phyloP scores from a whole-genome alignment of 2,888 invertebrate genomes.

The Synergus gifuensis region DNA sequence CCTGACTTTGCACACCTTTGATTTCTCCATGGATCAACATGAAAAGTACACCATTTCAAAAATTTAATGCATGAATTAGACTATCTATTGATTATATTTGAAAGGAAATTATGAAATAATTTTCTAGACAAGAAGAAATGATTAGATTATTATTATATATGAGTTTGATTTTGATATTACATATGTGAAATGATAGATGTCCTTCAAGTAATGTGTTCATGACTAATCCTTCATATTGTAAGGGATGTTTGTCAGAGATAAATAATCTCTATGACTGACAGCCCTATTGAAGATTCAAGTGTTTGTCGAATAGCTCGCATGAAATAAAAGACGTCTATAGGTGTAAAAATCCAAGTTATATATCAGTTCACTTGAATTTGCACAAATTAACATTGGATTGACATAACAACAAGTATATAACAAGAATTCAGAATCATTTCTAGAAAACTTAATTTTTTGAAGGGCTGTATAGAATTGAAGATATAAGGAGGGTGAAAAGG shows the following conservation, averaged over 20 bases:
- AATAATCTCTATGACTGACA: conserved; percentile 72
- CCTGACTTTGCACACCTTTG: conserved; percentile 48
- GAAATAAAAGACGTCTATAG: not conserved
- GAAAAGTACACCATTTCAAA: conserved; percentile 40
- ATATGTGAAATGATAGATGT: not conserved
- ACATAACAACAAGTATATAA: no score
- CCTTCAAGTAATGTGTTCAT: not conserved
- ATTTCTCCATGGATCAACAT: conserved; percentile 52
- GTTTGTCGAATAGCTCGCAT: conserved; percentile 69
- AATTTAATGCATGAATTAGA: no score
- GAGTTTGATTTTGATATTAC: not conserved
- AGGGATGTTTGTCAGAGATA: conserved; percentile 65
- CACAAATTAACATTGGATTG: no score
- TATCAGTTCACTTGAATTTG: no score
- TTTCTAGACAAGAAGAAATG: no score
- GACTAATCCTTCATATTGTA: conserved; percentile 30
- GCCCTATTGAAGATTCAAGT: conserved; percentile 72
- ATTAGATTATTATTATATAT: not conserved
- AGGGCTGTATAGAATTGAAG: no score
- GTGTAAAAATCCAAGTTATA: conserved; percentile 15
- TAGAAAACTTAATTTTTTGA: no score
- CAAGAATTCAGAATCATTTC: no score
- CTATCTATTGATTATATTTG: no score
- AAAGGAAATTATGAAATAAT: no score
- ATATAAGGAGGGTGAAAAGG: conserved; percentile 46